Evolutionary conservation across 2,888 invertebrate genomes (phyloP).

Genomic region (Byasa hedistus): DNA sequence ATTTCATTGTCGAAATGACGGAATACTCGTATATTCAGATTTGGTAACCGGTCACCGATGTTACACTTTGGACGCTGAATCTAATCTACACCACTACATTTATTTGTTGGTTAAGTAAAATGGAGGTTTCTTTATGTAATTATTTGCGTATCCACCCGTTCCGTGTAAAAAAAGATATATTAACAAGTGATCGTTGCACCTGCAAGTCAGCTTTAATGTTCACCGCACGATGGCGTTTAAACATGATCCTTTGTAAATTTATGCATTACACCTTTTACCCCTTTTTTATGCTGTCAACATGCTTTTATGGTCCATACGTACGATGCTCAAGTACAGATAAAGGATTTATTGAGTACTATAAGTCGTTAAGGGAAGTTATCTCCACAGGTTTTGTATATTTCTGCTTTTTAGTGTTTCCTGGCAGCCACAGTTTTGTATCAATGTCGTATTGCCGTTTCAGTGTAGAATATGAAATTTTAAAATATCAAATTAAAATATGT

Average conservation of each 20-base stretch:
- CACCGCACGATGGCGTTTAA: conserved; percentile 13
- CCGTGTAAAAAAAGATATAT: background rate
- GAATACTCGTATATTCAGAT: background rate
- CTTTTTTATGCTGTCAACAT: conserved; percentile 30
- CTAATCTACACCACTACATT: too few relatives aligned
- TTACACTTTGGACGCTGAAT: too few relatives aligned
- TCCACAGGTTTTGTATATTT: conserved; percentile 8
- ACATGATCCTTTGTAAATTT: conserved; percentile 9
- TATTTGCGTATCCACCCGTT: too few relatives aligned
- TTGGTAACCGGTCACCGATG: background rate
- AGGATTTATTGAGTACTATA: conserved; percentile 37
- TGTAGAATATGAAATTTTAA: too few relatives aligned
- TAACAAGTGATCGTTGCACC: conserved; percentile 5
- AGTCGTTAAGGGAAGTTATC: conserved; percentile 34
- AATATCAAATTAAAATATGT: too few relatives aligned
- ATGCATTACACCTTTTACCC: conserved; percentile 8
- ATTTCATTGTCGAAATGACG: background rate
- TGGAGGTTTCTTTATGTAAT: too few relatives aligned
- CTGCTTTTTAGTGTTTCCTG: background rate
- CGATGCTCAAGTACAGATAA: conserved; percentile 35
- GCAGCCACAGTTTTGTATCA: background rate
- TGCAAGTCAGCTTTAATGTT: conserved; percentile 3
- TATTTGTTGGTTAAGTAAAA: too few relatives aligned
- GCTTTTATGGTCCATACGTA: conserved; percentile 31
- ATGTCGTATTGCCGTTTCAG: too few relatives aligned